Evolutionary conservation across 2,113 vertebrate genomes (phyloP).

Genomic region (Prunella himalayana): DNA sequence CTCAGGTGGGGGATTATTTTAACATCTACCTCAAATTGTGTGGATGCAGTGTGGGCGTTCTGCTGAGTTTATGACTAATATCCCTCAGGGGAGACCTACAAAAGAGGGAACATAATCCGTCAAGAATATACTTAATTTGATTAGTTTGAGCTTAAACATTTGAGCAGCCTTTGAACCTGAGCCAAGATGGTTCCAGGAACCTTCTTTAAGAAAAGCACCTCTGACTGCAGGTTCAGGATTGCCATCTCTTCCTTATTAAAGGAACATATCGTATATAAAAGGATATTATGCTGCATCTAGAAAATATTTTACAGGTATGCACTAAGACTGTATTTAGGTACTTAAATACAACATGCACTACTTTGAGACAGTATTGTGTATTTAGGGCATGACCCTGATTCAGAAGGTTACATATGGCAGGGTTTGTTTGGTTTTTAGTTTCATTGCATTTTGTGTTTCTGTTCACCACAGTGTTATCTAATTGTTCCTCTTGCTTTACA

Average conservation of each 20-base stretch:
- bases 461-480: not conserved
- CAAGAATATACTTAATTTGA: not conserved
- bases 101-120: conserved; percentile 14
- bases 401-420: not conserved
- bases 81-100: not conserved
- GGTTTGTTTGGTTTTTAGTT: not conserved
- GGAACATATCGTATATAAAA: not conserved
- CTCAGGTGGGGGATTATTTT: conserved; percentile 22
- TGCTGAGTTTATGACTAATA: conserved; percentile 5
- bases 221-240: not conserved
- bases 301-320: not conserved
- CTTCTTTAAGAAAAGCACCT: not conserved
- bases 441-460: not conserved
- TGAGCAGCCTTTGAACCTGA: conserved; percentile 10
- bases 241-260: not conserved
- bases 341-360: not conserved
- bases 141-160: conserved; percentile 27
- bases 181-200: not conserved
- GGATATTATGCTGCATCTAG: not conserved
- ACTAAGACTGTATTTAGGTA: not conserved
- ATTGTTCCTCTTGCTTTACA: not conserved
- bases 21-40: not conserved
- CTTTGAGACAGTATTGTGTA: not conserved
- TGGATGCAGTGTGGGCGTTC: not conserved
- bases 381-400: not conserved